phyloP scores from a whole-genome alignment of 2,797 vertebrate species.

The Propithecus deckenii region DNA sequence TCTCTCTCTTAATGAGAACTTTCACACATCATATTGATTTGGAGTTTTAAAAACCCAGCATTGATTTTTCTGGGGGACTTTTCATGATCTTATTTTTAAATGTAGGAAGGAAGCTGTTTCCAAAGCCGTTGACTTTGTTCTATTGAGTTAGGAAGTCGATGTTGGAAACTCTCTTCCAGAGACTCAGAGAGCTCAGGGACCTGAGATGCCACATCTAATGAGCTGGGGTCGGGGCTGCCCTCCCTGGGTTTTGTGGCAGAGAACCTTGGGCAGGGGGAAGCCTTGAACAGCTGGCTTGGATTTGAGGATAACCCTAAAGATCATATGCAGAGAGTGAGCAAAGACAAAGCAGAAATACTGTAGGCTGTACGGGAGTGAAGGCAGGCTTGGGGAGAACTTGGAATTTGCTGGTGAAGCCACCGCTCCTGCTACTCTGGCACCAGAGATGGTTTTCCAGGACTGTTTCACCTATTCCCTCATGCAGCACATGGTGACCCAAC shows the following conservation, averaged over 20 bases:
- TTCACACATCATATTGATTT: constrained; percentile 79
- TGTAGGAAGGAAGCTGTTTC: constrained; percentile 72
- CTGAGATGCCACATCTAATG: background rate
- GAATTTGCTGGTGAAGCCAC: background rate
- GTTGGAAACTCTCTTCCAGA: constrained; percentile 58
- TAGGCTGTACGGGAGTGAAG: rapidly evolving
- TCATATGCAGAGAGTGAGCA: background rate
- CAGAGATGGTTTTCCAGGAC: background rate
- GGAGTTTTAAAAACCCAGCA: constrained; percentile 70
- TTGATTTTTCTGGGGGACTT: constrained; percentile 75
- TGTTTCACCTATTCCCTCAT: background rate
- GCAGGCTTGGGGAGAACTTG: background rate
- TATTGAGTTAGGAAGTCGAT: constrained; percentile 28
- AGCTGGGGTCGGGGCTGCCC: background rate
- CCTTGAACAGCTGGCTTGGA: background rate
- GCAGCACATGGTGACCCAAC: too few species aligned
- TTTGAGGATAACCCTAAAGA: background rate
- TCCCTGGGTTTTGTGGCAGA: background rate
- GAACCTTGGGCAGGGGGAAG: background rate
- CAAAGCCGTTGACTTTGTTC: constrained; percentile 76
- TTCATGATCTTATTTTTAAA: constrained; percentile 77
- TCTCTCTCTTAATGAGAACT: constrained; percentile 73
- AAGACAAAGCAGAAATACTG: background rate
- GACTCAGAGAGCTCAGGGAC: background rate
- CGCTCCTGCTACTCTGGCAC: background rate